Base-by-base conservation (phyloP, 2,888 invertebrate species). In the Sminthurinus aureus region DNA sequence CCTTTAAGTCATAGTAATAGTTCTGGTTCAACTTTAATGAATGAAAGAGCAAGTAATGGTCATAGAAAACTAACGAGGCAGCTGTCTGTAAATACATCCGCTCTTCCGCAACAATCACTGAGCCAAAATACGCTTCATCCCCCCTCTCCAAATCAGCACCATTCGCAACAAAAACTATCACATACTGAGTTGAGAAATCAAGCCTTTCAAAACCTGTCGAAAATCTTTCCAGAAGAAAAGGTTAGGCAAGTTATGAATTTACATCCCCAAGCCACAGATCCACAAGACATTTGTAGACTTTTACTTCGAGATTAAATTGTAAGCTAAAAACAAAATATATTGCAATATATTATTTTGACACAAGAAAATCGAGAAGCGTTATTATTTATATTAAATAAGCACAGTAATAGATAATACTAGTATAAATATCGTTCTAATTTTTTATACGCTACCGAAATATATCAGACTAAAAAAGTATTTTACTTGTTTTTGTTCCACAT, bases 191-290 rank as follows among this genome's bases (percentile, higher is more conserved):
- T 94, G 24, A 92, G 96, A 0, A 92, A 94, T 51, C 93, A 94
- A 88, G 91, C 97, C 89, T 96, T 95, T 90, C 97, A 94, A 91
- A 96, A 97, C 90, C 91, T 98, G 86, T 94, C 96, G n/a, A 95
- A 95, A 81, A 94, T 98, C 84, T 98, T 98, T 91, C 96, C 97
- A 0, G 95, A 96, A 89, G 94, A 95, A 87, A 95, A 96, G 89
- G 98, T 98, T n/a, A 93, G 93, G 80, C 93, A 94, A 80, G 97
- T 95, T 0, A 96, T 98, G 95, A 93, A 94, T 85, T 91, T 95
- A 87, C 94, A 96, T 91, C 98, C 98, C 0, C 95, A 96, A 78
- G 97, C 97, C 90, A 96, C 94, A 38, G 95, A 97, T 91, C 94
- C 97, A 13, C 95, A 97, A 90, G 94, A 94, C 89, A 96, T 98